phyloP scores from a whole-genome alignment of 2,888 invertebrate genomes.

The Drosophila cyrtoloma region DNA sequence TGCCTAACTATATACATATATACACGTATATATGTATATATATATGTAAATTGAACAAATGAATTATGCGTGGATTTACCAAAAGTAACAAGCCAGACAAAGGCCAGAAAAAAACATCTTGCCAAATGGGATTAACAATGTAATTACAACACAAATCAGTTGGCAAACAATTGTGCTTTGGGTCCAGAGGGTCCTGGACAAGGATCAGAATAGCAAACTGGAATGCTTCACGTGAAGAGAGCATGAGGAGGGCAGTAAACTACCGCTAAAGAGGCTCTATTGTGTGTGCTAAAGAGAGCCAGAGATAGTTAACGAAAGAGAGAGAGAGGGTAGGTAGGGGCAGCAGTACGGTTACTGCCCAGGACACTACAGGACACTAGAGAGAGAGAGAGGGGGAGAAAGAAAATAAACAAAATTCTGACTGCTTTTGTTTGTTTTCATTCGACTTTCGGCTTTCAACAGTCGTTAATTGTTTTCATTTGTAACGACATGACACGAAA shows the following conservation, averaged over 20 bases:
- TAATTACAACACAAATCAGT: constrained; percentile 72
- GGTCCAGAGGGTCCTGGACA: constrained; percentile 4
- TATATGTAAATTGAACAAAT: neutral
- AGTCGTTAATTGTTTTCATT: constrained; percentile 73
- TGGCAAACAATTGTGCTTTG: constrained; percentile 39
- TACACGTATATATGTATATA: neutral
- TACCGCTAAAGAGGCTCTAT: constrained; percentile 63
- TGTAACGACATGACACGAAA: constrained; percentile 69
- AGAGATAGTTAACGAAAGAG: neutral
- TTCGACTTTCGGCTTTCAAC: constrained; percentile 68
- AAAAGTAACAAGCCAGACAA: constrained; percentile 42
- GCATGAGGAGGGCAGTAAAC: constrained; percentile 16
- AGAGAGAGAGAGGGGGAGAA: neutral
- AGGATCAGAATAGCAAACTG: neutral
- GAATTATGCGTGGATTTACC: constrained; percentile 34
- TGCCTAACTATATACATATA: neutral
- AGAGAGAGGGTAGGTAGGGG: neutral
- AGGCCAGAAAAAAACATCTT: constrained; percentile 44
- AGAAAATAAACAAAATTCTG: constrained; percentile 18
- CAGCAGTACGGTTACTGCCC: neutral
- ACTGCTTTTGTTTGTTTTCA: constrained; percentile 62
- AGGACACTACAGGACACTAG: neutral
- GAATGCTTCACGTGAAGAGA: constrained; percentile 1
- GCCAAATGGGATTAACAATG: constrained; percentile 73
- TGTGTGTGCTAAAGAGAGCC: constrained; percentile 22